phyloP scores from a whole-genome alignment of 2,888 invertebrate genomes.

The Drosophila neutralis region DNA sequence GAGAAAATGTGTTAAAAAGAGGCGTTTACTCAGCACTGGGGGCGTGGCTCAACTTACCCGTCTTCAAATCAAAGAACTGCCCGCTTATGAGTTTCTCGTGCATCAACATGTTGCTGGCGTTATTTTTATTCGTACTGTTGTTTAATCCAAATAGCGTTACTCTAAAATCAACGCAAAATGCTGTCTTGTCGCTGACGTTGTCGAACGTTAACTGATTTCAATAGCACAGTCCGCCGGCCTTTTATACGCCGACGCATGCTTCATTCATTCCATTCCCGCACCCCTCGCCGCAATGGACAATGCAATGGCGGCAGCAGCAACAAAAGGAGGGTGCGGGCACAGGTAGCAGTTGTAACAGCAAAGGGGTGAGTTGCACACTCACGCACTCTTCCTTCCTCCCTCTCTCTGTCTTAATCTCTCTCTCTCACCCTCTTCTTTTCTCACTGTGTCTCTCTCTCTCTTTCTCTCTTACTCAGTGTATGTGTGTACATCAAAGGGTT shows the following conservation, averaged over 20 bases:
- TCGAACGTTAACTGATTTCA: conserved; percentile 74
- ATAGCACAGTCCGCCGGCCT: conserved; percentile 50
- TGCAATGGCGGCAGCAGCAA: conserved; percentile 43
- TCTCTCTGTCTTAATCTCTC: background rate
- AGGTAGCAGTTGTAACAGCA: conserved; percentile 27
- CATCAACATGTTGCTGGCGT: conserved; percentile 74
- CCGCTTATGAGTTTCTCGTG: conserved; percentile 83
- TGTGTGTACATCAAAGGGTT: conserved; percentile 62
- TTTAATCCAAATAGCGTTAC: conserved; percentile 53
- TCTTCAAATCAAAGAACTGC: conserved; percentile 82
- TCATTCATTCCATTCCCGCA: conserved; percentile 49
- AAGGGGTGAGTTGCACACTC: conserved; percentile 51
- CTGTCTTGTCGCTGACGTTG: conserved; percentile 55
- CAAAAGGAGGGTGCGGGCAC: conserved; percentile 24
- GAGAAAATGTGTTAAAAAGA: conserved; percentile 6
- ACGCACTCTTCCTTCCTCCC: background rate
- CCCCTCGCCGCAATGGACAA: conserved; percentile 29
- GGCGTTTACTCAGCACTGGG: background rate
- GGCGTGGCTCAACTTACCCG: conserved; percentile 74
- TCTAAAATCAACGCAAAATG: conserved; percentile 10
- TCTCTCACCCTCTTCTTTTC: background rate
- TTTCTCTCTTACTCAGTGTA: background rate
- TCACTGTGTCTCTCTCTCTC: background rate
- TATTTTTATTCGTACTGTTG: conserved; percentile 25
- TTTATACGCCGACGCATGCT: conserved; percentile 72